Percentiles rank a stretch among this genome's conserved stretches.
These are phyloP conservation scores for Sebastolobus altivelis DNA, from an alignment of 2,797 vertebrate species.

Conservation along the genomic window DNA sequence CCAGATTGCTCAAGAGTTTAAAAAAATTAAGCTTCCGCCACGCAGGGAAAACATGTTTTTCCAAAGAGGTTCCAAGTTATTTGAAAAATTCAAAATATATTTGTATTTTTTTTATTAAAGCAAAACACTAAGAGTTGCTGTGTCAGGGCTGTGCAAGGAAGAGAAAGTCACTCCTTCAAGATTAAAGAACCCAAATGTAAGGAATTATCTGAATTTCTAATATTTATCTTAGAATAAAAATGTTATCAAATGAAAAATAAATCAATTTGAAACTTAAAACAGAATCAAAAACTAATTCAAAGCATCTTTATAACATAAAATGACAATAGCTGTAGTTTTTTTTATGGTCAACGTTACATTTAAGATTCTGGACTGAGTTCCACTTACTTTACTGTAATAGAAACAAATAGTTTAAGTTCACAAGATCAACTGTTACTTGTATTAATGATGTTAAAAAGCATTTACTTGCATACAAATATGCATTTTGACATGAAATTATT, in stretches of 20 bases:
- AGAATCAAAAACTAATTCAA: neutral
- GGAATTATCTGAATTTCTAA: neutral
- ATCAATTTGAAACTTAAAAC: neutral
- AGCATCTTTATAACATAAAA: neutral
- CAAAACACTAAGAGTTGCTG: neutral
- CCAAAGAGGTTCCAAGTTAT: neutral
- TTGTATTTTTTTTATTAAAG: neutral
- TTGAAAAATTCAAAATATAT: neutral
- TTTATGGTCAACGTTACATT: neutral
- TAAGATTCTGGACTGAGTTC: neutral
- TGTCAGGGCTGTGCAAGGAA: neutral
- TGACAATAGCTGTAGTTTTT: neutral
- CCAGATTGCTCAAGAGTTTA: neutral
- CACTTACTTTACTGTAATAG: neutral
- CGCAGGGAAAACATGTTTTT: neutral
- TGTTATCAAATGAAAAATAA: neutral
- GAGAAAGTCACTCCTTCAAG: neutral
- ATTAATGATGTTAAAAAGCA: no score
- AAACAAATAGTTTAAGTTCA: neutral
- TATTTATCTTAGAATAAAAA: neutral
- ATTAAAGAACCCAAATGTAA: neutral
- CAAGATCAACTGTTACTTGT: neutral
- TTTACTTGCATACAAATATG: neutral
- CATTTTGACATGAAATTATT: neutral
- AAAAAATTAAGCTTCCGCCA: neutral